Percentiles rank a stretch among this genome's conserved stretches.
Evolutionary conservation across 2,113 vertebrate species (phyloP).

Genomic region (Dromaius novaehollandiae): DNA sequence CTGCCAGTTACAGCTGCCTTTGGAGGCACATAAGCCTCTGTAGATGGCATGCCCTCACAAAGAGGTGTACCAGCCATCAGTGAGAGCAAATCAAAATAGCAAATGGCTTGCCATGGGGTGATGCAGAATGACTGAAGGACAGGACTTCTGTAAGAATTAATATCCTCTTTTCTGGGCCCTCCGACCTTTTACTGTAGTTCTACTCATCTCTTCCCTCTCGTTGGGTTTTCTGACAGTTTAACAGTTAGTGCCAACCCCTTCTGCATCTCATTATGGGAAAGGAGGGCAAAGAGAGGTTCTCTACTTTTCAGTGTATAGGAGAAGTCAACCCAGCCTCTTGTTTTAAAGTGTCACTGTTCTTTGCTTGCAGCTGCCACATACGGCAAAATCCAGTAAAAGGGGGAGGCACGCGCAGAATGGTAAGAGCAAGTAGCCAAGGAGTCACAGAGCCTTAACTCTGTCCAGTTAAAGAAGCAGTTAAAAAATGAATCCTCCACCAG

Average conservation of each 20-base stretch:
- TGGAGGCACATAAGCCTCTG: not conserved
- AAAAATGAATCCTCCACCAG: not conserved
- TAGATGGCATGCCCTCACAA: not conserved
- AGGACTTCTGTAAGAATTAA: not conserved
- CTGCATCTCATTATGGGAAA: not conserved
- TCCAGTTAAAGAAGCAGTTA: not conserved
- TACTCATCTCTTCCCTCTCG: not conserved
- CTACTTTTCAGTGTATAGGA: not conserved
- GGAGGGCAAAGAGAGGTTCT: not conserved
- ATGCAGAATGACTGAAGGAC: not conserved
- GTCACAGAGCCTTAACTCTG: not conserved
- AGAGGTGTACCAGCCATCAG: not conserved
- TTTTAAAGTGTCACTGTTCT: not conserved
- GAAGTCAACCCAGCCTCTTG: not conserved
- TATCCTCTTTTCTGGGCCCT: not conserved
- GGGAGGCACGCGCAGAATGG: rapidly evolving
- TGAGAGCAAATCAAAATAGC: not conserved
- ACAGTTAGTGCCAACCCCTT: rapidly evolving
- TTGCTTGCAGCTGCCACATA: not conserved
- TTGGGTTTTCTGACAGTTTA: not conserved
- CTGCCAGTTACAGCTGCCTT: not conserved
- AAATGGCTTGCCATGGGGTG: not conserved
- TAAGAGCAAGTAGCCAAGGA: not conserved
- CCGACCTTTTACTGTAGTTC: not conserved
- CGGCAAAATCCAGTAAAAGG: not conserved